Evolutionary conservation across 1,140 invertebrate species (phyloP).

Genomic region (Lordiphosa collinella): DNA sequence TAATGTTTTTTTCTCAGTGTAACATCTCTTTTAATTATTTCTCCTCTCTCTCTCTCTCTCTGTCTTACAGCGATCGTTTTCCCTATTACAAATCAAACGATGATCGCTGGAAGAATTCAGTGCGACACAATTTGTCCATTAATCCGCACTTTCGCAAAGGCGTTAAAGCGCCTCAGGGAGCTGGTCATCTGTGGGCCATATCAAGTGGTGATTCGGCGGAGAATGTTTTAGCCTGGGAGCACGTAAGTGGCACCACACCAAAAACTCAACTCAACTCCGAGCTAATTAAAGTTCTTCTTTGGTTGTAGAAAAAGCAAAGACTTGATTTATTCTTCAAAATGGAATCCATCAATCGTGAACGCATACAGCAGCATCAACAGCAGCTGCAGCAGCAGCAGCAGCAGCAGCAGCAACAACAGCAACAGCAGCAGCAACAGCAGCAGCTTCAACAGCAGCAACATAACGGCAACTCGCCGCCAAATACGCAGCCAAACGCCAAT

Average conservation of each 20-base stretch:
- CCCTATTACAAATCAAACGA: slow-evolving; percentile 92
- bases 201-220: slow-evolving; percentile 82
- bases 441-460: slow-evolving; percentile 44
- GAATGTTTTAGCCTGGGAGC: slow-evolving; percentile 78
- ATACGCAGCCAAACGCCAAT: slow-evolving; percentile 16
- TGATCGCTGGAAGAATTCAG: slow-evolving; percentile 94
- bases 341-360: slow-evolving; percentile 73
- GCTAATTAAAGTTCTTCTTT: background rate
- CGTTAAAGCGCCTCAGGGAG: slow-evolving; percentile 89
- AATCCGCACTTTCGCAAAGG: slow-evolving; percentile 94
- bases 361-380: slow-evolving; percentile 65
- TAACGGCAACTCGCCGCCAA: slow-evolving; percentile 30
- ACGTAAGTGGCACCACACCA: slow-evolving; percentile 48
- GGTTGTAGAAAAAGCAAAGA: slow-evolving; percentile 74
- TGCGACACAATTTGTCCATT: slow-evolving; percentile 92
- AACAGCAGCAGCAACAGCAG: slow-evolving; percentile 42
- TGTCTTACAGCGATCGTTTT: slow-evolving; percentile 85
- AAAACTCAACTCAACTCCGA: too few species aligned
- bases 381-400: slow-evolving; percentile 38
- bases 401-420: slow-evolving; percentile 51
- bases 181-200: slow-evolving; percentile 92
- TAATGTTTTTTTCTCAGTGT: too few species aligned
- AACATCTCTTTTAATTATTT: background rate
- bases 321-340: slow-evolving; percentile 79
- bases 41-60: slow-evolving; percentile 11